Percentiles rank a stretch among this genome's conserved stretches.
These are phyloP conservation scores for Catostomus latipinnis DNA, from an alignment of 2,797 vertebrate genomes.

Conservation along the genomic window DNA sequence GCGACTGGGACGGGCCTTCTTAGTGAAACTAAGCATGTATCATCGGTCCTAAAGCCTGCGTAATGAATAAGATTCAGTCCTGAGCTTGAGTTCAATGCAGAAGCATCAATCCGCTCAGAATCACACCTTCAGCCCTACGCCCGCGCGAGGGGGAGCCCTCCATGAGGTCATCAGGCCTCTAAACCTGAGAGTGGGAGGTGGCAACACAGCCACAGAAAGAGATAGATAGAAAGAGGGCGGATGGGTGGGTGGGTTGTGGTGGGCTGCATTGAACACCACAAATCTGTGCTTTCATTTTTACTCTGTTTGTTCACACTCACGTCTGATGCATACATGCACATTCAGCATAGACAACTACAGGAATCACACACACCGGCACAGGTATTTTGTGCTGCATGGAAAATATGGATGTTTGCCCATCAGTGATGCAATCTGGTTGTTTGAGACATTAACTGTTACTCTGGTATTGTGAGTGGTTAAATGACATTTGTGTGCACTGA, in stretches of 20 bases:
- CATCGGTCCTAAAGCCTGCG: not conserved
- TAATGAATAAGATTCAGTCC: slow-evolving; percentile 11
- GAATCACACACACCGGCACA: not conserved
- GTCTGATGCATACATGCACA: slow-evolving; percentile 18
- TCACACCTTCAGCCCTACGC: slow-evolving; percentile 22
- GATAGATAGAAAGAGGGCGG: not conserved
- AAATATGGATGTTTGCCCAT: not conserved
- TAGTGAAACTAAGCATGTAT: not conserved
- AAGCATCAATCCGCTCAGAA: slow-evolving; percentile 16
- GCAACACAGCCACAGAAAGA: slow-evolving; percentile 9
- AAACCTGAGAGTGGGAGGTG: slow-evolving; percentile 57
- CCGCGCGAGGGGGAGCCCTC: slow-evolving; percentile 52
- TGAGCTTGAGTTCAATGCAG: not conserved
- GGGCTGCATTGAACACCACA: slow-evolving; percentile 43
- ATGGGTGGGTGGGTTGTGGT: not conserved
- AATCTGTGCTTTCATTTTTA: slow-evolving; percentile 58
- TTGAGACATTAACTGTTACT: not conserved
- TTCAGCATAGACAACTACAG: not conserved
- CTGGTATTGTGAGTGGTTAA: not conserved
- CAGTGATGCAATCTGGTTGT: too few species aligned
- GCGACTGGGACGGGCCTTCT: slow-evolving; percentile 29
- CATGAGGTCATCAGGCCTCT: slow-evolving; percentile 46
- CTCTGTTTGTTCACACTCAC: not conserved
- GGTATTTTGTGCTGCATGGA: not conserved
- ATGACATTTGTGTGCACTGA: slow-evolving; percentile 17